Evolutionary conservation across 2,797 vertebrate species (phyloP).

Genomic region (Gymnodraco acuticeps): DNA sequence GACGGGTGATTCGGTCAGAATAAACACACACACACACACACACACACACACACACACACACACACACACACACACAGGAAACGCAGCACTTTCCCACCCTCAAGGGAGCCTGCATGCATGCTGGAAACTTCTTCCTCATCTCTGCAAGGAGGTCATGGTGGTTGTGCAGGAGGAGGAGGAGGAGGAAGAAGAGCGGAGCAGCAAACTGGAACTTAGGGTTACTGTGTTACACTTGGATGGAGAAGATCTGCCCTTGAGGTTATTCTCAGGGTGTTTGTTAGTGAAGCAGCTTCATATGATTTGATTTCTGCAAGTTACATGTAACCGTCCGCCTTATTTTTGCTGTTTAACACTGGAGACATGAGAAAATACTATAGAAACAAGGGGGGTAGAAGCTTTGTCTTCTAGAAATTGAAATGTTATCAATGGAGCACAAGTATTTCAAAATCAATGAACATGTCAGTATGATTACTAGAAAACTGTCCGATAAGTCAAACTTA

Average conservation of each 20-base stretch:
- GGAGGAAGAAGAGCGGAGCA: too few species aligned
- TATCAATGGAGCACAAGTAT: neutral
- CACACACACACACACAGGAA: conserved; percentile 58
- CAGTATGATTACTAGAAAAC: neutral
- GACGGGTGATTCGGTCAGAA: conserved; percentile 73
- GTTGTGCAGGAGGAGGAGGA: conserved; percentile 43
- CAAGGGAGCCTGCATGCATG: conserved; percentile 66
- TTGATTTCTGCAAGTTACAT: conserved; percentile 48
- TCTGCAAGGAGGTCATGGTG: conserved; percentile 76
- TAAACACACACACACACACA: conserved; percentile 67
- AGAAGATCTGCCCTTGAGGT: conserved; percentile 69
- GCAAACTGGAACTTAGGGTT: conserved; percentile 50
- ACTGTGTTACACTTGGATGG: conserved; percentile 75
- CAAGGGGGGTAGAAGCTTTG: neutral
- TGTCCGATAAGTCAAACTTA: neutral
- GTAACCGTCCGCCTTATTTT: conserved; percentile 33
- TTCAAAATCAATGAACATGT: neutral
- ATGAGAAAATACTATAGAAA: neutral
- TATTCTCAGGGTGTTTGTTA: conserved; percentile 60
- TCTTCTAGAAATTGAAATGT: neutral
- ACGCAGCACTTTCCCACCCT: conserved; percentile 75
- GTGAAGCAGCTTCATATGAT: conserved; percentile 57
- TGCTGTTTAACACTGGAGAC: conserved; percentile 15
- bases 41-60: conserved; percentile 64
- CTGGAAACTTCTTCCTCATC: conserved; percentile 70